Base-by-base conservation (phyloP, 1,140 invertebrate species). In the Phymorhynchus buccinoides region DNA sequence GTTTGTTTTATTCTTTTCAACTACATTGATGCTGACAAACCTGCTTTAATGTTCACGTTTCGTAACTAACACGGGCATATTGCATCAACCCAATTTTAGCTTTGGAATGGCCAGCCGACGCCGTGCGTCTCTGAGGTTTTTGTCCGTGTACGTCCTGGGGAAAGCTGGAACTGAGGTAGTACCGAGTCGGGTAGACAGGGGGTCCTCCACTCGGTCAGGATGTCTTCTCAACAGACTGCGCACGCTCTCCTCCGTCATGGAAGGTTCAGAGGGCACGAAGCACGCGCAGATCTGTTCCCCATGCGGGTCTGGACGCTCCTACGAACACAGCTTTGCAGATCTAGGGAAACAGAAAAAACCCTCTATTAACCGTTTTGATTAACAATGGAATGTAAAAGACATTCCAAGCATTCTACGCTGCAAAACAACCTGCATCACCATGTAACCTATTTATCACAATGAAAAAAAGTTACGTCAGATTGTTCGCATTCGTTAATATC, bases 261-360 rank as follows among this genome's bases (percentile, higher is more conserved):
- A 22, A 3, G 22, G 22, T 18, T 27, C 22, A 27, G 22, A 27
- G 22, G 32, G 14, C 78, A 52, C 9, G 7, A 82, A 35, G 35
- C 52, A 68, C 37, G 80, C 80, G 80, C 80, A 82, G 52, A 82
- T 39, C 62, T 82, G 52, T 42, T 82, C 56, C 2, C 35, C 27
- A 32, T n/a, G 16, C 30, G 52, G 52, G 66, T 56, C 1, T 52
- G 80, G 9, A 82, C 80, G 1, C 80, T 56, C 9, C 52, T 22
- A 82, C 37, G 27, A 41, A 16, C 9, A 71, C 80, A n/a, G 52
- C 68, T 35, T 30, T 32, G 3, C n/a, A 82, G 30, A 7, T 56
- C 80, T 27, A 56, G 80, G n/a, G n/a, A n/a, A n/a, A n/a, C n/a
- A n/a, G n/a, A n/a, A n/a, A n/a, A n/a, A n/a, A n/a, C n/a, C n/a